Conservation (phyloP, 2,888 invertebrate species). For the Drosophila tanythrix region DNA sequence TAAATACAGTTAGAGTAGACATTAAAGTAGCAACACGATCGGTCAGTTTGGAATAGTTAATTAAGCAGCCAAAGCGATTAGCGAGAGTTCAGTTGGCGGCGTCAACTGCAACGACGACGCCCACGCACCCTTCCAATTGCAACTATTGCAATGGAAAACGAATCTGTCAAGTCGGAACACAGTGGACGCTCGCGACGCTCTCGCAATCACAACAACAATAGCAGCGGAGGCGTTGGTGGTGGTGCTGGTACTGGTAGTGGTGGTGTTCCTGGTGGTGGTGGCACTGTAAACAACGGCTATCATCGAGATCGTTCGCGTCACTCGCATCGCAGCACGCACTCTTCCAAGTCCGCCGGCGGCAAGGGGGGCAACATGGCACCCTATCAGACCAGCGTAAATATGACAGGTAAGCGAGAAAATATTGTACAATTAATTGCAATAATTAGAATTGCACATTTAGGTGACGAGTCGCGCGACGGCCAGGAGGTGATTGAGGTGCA, state of each 20-base stretch:
- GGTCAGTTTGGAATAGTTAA: conserved; percentile 35
- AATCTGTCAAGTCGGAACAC: conserved; percentile 96
- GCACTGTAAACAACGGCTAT: conserved; percentile 85
- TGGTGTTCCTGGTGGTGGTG: conserved; percentile 76
- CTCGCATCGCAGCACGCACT: conserved; percentile 87
- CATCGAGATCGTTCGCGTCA: conserved; percentile 87
- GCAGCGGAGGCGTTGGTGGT: conserved; percentile 59
- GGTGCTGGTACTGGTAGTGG: conserved; percentile 49
- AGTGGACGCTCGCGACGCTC: conserved; percentile 92
- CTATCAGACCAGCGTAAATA: conserved; percentile 93
- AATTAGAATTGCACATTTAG: conserved; percentile 24
- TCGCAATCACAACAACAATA: conserved; percentile 86
- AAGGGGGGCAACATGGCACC: conserved; percentile 91
- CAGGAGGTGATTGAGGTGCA: conserved; percentile 98
- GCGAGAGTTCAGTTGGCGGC: conserved; percentile 17
- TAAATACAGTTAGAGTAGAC: conserved; percentile 72
- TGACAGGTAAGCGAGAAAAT: conserved; percentile 86
- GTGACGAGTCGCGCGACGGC: conserved; percentile 91
- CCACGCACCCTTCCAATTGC: conserved; percentile 45
- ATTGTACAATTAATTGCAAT: not conserved
- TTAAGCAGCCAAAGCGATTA: conserved; percentile 44
- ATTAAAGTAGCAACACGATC: conserved; percentile 65
- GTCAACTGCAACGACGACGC: conserved; percentile 34
- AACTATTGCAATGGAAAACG: conserved; percentile 91
- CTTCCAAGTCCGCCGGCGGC: conserved; percentile 85